A percentile compares a stretch with the other conserved stretches of the same genome.
Evolutionary conservation across 2,113 vertebrate genomes (phyloP).

Genomic region (Telmatochromis brachygnathus): DNA sequence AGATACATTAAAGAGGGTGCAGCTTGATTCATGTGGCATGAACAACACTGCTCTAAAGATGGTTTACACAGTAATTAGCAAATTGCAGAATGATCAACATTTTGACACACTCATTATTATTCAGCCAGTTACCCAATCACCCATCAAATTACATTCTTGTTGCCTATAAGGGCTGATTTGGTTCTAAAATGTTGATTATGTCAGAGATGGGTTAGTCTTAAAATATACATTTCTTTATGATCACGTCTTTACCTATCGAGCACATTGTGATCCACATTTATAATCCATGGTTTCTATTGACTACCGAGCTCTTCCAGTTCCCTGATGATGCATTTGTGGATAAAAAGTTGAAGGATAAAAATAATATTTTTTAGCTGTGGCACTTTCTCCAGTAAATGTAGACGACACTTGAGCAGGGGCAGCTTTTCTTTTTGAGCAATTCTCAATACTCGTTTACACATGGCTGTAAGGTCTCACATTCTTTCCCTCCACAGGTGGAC

Average conservation of each 20-base stretch:
- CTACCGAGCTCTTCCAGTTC: neutral
- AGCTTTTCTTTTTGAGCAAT: neutral
- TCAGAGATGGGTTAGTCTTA: neutral
- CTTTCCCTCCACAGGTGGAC: slow-evolving; percentile 14
- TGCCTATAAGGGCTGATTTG: neutral
- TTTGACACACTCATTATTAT: neutral
- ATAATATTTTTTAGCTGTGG: neutral
- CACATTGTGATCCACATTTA: neutral
- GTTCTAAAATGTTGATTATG: neutral
- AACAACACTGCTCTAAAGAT: neutral
- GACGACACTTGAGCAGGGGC: neutral
- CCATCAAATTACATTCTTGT: neutral
- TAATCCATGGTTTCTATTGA: neutral
- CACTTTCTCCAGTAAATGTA: neutral
- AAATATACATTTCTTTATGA: neutral
- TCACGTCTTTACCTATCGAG: neutral
- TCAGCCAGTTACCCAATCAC: neutral
- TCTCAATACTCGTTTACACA: slow-evolving; percentile 10
- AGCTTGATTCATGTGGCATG: neutral
- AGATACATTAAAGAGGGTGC: neutral
- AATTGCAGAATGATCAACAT: neutral
- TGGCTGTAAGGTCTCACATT: neutral
- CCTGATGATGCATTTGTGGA: neutral
- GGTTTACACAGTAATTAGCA: neutral
- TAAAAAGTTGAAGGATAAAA: neutral